Percentiles rank a stretch among this genome's conserved stretches.
These are phyloP conservation scores for Brachycybe producta DNA, from an alignment of 2,888 invertebrate genomes.

Conservation along the genomic window DNA sequence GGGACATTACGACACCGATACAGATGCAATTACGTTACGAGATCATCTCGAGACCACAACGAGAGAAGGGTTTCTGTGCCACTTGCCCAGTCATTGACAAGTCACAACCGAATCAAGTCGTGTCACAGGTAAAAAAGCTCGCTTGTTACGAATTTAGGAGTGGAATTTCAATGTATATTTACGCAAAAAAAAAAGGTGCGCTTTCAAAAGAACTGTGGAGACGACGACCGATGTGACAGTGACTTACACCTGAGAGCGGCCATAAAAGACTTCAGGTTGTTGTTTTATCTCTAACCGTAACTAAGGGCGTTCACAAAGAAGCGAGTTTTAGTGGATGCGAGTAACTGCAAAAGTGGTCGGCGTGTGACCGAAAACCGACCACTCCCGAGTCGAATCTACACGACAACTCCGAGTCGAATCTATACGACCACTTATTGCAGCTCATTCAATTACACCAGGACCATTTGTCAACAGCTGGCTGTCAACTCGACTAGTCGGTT, in stretches of 20 bases:
- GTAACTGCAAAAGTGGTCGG: too few species aligned
- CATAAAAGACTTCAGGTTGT: not conserved
- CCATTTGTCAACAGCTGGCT: too few species aligned
- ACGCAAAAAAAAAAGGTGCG: not conserved
- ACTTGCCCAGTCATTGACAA: conserved; percentile 6
- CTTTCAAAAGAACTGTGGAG: conserved; percentile 13
- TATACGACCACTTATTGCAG: too few species aligned
- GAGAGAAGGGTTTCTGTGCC: not conserved
- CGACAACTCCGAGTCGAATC: too few species aligned
- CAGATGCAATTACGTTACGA: conserved; percentile 1
- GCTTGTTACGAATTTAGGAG: not conserved
- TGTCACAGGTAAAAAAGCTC: not conserved
- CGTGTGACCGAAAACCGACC: too few species aligned
- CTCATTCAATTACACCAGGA: too few species aligned
- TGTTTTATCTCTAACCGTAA: too few species aligned
- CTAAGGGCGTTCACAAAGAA: too few species aligned
- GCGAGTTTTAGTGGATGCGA: too few species aligned
- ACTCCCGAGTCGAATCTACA: too few species aligned
- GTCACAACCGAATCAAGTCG: conserved; percentile 1
- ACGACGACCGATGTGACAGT: conserved; percentile 11
- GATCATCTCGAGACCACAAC: not conserved
- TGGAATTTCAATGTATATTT: not conserved
- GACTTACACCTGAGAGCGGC: conserved; percentile 9
- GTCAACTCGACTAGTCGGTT: too few species aligned
- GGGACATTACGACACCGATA: conserved; percentile 9